phyloP scores from a whole-genome alignment of 2,888 invertebrate genomes.

The Eupithecia dodoneata region DNA sequence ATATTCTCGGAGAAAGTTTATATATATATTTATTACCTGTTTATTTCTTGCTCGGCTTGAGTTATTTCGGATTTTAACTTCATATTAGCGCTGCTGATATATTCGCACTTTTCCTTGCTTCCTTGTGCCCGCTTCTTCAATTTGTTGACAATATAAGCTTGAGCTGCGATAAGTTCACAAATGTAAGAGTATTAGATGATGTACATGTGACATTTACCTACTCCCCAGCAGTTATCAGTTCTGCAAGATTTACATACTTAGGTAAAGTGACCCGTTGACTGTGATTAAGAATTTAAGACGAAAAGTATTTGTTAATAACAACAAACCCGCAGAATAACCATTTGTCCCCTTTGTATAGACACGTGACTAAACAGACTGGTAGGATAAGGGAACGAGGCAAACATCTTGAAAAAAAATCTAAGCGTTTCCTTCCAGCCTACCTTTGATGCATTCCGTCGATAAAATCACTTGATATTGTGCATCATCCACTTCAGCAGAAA shows the following conservation, averaged over 20 bases:
- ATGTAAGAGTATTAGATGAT: background rate
- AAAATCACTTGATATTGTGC: conserved; percentile 65
- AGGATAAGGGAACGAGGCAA: no score
- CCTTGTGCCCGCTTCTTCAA: conserved; percentile 62
- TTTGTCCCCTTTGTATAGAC: no score
- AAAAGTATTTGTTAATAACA: no score
- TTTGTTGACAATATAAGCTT: conserved; percentile 63
- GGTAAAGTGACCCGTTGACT: no score
- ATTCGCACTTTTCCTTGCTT: conserved; percentile 59
- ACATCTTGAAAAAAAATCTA: background rate
- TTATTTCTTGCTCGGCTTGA: conserved; percentile 64
- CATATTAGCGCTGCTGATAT: conserved; percentile 61
- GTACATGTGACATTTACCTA: no score
- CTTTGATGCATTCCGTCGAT: conserved; percentile 69
- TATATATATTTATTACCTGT: conserved; percentile 54
- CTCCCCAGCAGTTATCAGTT: no score
- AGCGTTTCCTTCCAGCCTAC: conserved; percentile 49
- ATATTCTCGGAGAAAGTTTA: background rate
- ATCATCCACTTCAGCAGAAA: conserved; percentile 65
- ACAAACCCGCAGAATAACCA: no score
- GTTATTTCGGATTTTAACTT: conserved; percentile 69
- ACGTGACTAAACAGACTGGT: no score
- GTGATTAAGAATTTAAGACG: no score
- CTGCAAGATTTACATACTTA: no score
- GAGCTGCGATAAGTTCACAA: conserved; percentile 55